These are phyloP conservation scores for Clarias macrocephalus DNA, from an alignment of 2,113 vertebrate genomes.

Conservation along the genomic window DNA sequence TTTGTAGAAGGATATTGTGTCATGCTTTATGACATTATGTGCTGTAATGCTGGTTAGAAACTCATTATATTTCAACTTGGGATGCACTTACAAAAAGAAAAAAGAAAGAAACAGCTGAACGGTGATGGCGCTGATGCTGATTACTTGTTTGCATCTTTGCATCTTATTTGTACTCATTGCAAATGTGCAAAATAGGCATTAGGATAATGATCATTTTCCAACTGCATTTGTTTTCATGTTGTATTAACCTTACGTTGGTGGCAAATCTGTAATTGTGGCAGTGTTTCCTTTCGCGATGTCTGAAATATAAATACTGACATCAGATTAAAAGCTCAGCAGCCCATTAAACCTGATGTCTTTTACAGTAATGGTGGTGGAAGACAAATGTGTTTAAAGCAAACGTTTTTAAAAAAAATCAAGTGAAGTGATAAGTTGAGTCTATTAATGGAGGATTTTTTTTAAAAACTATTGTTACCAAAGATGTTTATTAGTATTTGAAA, in stretches of 20 bases:
- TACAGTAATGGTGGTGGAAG: background rate
- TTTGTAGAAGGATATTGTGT: background rate
- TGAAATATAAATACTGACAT: background rate
- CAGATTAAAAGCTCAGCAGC: background rate
- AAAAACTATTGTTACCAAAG: background rate
- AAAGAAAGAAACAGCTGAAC: background rate
- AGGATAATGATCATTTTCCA: background rate
- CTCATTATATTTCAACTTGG: background rate
- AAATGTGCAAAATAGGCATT: background rate
- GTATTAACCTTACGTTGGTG: background rate
- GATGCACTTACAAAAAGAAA: background rate
- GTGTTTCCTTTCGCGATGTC: background rate
- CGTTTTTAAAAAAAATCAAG: background rate
- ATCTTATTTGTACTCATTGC: background rate
- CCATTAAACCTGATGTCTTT: slow-evolving; percentile 10
- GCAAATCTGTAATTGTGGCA: background rate
- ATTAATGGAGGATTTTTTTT: background rate
- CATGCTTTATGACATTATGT: slow-evolving; percentile 1
- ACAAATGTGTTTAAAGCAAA: background rate
- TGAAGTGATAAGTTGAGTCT: background rate
- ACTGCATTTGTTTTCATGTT: background rate
- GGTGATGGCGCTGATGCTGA: background rate
- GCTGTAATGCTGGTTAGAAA: background rate
- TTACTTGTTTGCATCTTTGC: background rate
- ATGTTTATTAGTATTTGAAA: background rate